Evolutionary conservation across 1,140 invertebrate genomes (phyloP).

Genomic region (Apis florea): DNA sequence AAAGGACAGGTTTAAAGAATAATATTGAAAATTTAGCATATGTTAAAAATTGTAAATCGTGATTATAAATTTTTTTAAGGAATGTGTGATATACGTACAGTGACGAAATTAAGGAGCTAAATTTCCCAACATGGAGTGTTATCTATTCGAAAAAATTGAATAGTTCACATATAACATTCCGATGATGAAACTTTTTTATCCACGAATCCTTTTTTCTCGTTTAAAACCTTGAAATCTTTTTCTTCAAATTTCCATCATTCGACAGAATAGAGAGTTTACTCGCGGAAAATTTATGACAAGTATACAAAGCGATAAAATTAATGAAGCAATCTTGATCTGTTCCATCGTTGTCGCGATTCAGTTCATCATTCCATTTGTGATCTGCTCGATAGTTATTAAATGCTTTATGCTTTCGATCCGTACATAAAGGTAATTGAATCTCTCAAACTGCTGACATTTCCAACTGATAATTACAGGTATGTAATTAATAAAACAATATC

Average conservation of each 20-base stretch:
- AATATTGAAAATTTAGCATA: no score
- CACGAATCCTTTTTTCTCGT: background rate
- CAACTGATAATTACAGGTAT: background rate
- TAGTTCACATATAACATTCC: no score
- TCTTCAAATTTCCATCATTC: background rate
- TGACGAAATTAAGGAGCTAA: no score
- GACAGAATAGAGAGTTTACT: background rate
- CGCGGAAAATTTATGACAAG: background rate
- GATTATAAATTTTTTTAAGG: no score
- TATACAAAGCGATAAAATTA: constrained; percentile 9
- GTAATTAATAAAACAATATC: background rate
- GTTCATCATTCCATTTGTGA: constrained; percentile 6
- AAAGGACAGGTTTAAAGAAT: no score
- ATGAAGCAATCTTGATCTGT: background rate
- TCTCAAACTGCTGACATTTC: background rate
- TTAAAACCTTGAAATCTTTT: background rate
- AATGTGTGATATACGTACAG: no score
- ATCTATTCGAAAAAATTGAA: no score
- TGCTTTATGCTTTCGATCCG: background rate
- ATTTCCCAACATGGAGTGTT: no score
- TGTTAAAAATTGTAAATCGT: no score
- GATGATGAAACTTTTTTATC: background rate
- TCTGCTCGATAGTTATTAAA: constrained; percentile 14
- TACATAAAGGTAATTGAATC: background rate
- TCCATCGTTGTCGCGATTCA: background rate